phyloP scores from a whole-genome alignment of 1,140 invertebrate genomes.

The Drosophila sp. region DNA sequence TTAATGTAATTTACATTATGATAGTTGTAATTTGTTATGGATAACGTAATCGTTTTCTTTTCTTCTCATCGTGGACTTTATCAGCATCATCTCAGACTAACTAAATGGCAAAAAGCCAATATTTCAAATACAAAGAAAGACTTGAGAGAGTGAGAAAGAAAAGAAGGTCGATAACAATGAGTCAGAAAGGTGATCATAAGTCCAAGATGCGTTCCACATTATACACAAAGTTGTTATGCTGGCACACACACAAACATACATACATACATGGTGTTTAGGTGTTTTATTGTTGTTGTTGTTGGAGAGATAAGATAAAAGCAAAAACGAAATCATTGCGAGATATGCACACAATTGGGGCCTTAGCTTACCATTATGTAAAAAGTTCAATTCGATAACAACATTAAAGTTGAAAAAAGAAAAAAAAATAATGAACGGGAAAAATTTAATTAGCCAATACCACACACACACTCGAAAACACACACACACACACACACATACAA shows the following conservation, averaged over 20 bases:
- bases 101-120: too few species aligned
- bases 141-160: too few species aligned
- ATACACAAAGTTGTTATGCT: constrained; percentile 24
- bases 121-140: too few species aligned
- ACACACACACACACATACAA: too few species aligned
- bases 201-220: constrained; percentile 30
- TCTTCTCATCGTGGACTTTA: too few species aligned
- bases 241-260: constrained; percentile 26
- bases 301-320: constrained; percentile 64
- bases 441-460: neutral
- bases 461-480: too few species aligned
- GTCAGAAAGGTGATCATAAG: too few species aligned
- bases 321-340: constrained; percentile 53
- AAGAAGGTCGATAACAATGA: too few species aligned
- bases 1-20: too few species aligned
- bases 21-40: too few species aligned
- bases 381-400: constrained; percentile 55
- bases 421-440: constrained; percentile 12
- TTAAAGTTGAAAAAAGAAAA: constrained; percentile 24
- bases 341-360: constrained; percentile 32
- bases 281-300: constrained; percentile 14
- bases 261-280: neutral
- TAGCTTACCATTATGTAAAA: constrained; percentile 34
- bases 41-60: too few species aligned
- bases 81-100: too few species aligned